Evolutionary conservation across 2,888 invertebrate species (phyloP), one percentile per base, ranked within the genome.

Genomic region (Augochlorella aurata): DNA sequence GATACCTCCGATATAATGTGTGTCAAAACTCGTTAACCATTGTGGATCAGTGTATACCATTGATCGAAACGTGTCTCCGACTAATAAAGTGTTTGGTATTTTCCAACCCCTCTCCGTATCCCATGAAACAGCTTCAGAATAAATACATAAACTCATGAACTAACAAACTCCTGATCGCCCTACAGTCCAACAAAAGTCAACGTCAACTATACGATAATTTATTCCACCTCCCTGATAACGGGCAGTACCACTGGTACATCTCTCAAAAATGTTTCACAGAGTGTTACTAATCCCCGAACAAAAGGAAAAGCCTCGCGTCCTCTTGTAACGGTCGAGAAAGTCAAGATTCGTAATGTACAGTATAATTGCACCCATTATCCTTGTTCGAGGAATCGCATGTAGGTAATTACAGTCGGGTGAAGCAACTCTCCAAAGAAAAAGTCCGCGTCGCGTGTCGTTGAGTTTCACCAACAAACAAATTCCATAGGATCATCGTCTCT

Each of bases 11-110:
- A 50, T 61, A 61, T 29, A 52, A 18, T 5, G 61, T 49, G 77
- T 75, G 29, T 73, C 71, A 74, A 66, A 76, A 29, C 68, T 84
- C 78, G 82, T 75, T 18, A 18, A 58, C 67, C 69, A 65, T 63
- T 9, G 9, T 14, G 1, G 61, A 61, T 61, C 61, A 29, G 63
- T 66, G 74, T 75, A 70, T 45, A 67, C 73, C 49, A 54, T 24
- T 58, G 52, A 66, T 1, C 45, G 5, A 38, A 29, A 21, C 49
- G 21, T 54, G 54, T 10, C 3, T 10, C 21, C 54, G n/a, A 21
- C 3, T n/a, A n/a, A 21, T 18, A 52, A 52, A n/a, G 54, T 18
- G 50, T 18, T 18, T 38, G 38, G 38, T 38, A 38, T 38, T 7
- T 38, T 5, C 38, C 38, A 3, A 5, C 1, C 7, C 58, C 14